These are phyloP conservation scores for Athalia cordata DNA, from an alignment of 2,888 invertebrate genomes.

Conservation along the genomic window DNA sequence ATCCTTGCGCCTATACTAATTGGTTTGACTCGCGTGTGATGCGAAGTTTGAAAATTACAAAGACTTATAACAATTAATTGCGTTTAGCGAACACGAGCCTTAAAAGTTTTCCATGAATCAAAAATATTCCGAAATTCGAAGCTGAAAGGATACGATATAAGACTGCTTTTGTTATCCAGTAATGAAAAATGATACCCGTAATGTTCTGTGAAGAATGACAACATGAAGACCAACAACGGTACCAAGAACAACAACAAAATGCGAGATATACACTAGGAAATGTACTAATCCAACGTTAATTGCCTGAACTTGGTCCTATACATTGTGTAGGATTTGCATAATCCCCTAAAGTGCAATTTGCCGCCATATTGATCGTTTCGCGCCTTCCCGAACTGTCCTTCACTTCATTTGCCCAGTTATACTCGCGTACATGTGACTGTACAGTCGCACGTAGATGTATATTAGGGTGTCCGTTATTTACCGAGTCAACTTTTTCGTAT, in stretches of 20 bases:
- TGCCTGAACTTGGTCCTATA: conserved; percentile 31
- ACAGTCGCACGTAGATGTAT: too few species aligned
- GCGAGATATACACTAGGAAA: conserved; percentile 10
- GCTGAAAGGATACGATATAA: too few species aligned
- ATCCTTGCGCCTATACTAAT: not conserved
- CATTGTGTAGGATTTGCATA: conserved; percentile 35
- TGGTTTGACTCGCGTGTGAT: not conserved
- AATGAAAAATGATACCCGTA: not conserved
- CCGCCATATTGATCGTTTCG: conserved; percentile 42
- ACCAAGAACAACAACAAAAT: conserved; percentile 15
- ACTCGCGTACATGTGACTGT: too few species aligned
- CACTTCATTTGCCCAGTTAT: not conserved
- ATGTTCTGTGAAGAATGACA: not conserved
- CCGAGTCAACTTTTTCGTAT: too few species aligned
- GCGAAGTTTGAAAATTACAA: too few species aligned
- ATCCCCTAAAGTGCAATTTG: conserved; percentile 39
- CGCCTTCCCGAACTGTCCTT: conserved; percentile 39
- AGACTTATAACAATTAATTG: too few species aligned
- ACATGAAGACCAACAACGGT: not conserved
- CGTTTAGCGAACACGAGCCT: too few species aligned
- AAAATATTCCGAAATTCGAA: too few species aligned
- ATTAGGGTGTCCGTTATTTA: too few species aligned
- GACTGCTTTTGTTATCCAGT: too few species aligned
- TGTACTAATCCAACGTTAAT: conserved; percentile 33
- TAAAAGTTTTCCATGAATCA: too few species aligned